Evolutionary conservation across 2,797 vertebrate genomes (phyloP).

Genomic region (Lycodopsis pacificus): DNA sequence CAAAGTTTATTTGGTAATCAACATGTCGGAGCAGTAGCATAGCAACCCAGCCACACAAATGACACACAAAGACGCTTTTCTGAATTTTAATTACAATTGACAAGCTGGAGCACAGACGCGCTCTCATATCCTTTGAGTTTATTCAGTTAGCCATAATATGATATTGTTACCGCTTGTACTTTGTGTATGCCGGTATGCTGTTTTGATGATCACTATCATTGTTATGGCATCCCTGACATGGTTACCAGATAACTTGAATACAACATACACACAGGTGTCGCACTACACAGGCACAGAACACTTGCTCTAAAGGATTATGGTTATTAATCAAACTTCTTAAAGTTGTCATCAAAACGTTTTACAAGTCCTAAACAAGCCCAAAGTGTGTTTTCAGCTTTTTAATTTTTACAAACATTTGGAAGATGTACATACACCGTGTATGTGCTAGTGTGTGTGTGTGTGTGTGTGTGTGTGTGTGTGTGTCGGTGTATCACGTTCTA

Average conservation of each 20-base stretch:
- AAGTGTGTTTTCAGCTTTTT: not conserved
- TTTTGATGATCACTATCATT: conserved; percentile 65
- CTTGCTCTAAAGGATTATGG: conserved; percentile 25
- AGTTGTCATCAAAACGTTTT: conserved; percentile 29
- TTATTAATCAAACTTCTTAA: conserved; percentile 20
- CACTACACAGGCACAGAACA: not conserved
- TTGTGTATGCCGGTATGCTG: conserved; percentile 19
- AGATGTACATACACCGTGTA: not conserved
- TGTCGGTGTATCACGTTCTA: not conserved
- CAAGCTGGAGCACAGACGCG: conserved; percentile 34
- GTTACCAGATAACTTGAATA: conserved; percentile 61
- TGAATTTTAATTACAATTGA: conserved; percentile 47
- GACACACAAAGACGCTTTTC: conserved; percentile 38
- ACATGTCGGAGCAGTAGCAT: conserved; percentile 57
- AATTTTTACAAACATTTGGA: conserved; percentile 22
- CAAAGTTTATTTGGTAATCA: conserved; percentile 61
- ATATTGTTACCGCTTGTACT: conserved; percentile 45
- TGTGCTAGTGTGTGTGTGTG: not conserved
- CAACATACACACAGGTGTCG: conserved; percentile 50
- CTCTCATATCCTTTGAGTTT: conserved; percentile 42
- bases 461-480: not conserved
- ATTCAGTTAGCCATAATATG: conserved; percentile 37
- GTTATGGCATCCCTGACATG: conserved; percentile 65
- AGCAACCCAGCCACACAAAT: conserved; percentile 68
- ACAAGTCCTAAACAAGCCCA: not conserved